Percentiles rank a stretch among this genome's conserved stretches.
These are phyloP conservation scores for Cephalopterus ornatus DNA, from an alignment of 2,113 vertebrate species.

Conservation along the genomic window DNA sequence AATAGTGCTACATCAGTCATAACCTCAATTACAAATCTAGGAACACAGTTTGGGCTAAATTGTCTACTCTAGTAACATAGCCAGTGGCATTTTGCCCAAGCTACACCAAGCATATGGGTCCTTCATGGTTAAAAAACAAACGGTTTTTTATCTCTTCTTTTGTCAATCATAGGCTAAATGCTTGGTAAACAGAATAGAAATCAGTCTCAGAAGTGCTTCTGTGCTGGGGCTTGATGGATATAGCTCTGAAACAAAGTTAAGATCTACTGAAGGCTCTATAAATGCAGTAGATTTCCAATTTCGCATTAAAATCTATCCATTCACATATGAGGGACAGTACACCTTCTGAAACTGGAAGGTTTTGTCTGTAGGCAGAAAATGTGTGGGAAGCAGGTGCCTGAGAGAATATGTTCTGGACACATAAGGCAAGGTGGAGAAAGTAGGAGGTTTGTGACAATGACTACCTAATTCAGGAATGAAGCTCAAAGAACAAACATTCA, in stretches of 20 bases:
- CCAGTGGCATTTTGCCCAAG: background rate
- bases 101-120: background rate
- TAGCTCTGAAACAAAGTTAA: background rate
- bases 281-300: background rate
- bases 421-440: background rate
- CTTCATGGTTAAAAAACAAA: background rate
- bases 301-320: background rate
- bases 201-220: background rate
- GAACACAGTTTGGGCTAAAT: background rate
- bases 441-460: background rate
- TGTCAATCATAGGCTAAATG: background rate
- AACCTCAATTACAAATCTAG: background rate
- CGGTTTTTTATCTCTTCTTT: background rate
- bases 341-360: background rate
- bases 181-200: background rate
- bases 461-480: background rate
- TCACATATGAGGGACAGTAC: background rate
- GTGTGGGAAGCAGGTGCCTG: background rate
- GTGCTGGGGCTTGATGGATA: background rate
- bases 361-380: background rate
- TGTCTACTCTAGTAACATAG: background rate
- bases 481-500: background rate
- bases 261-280: background rate
- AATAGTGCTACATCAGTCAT: background rate
- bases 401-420: background rate